Base-by-base conservation (phyloP, 2,797 vertebrate species). In the Zonotrichia albicollis region DNA sequence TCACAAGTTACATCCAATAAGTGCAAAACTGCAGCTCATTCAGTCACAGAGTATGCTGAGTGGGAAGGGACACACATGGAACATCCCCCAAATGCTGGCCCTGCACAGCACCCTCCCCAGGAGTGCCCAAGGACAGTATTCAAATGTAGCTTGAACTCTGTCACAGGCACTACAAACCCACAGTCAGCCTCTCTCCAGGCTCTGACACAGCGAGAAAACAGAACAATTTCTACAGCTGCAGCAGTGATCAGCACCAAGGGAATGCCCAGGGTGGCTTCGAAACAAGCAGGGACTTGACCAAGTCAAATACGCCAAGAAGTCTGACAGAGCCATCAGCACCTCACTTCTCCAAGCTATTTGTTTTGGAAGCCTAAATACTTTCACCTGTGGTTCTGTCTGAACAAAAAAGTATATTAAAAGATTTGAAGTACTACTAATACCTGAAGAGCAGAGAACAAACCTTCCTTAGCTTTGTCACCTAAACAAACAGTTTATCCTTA, bases 191-290 rank as follows among this genome's bases (percentile, higher is more conserved):
- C 53, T 26, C 64, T 17, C 36, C 51, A 40, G 54, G 46, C 29
- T 55, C 27, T 42, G 51, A 10, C 30, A 78, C 23, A 13, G 30
- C 54, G 4, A 45, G 25, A 32, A 60, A 78, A 26, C 21, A 0
- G 0, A 48, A 3, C 0, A 2, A 2, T 21, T 29, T 29, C 61
- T 45, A 9, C 48, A 55, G 26, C 45, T 34, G 22, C 13, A 60
- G 68, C 16, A 51, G 10, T 12, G 42, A 67, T 25, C 25, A 66
- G 45, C 57, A 40, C 11, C 83, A 19, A 23, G 57, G 26, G 50
- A 51, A 51, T 51, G 26, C 50, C 50, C 50, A 27, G 26, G n/a
- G 29, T 6, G 42, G 26, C 26, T 16, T 64, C 54, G 70, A 76
- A 83, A 70, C 4, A 23, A 70, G 68, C 54, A 42, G 25, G 19